A percentile compares a stretch with the other conserved stretches of the same genome.
Evolutionary conservation across 2,797 vertebrate genomes (phyloP).

Genomic region (Erethizon dorsatum): DNA sequence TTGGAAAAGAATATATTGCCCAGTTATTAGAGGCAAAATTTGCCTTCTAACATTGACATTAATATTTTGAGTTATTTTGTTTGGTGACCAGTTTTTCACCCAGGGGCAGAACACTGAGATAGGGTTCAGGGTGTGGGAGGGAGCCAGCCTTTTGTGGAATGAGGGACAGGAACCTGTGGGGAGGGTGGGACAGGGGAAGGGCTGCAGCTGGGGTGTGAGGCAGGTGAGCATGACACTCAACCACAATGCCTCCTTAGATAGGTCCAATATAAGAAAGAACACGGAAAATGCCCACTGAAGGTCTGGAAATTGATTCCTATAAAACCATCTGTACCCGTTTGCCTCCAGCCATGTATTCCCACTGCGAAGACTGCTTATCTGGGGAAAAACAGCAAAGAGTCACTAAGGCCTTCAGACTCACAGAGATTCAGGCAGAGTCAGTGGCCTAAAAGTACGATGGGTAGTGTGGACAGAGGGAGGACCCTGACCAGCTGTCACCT

Average conservation of each 20-base stretch:
- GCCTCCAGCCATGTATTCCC: not conserved
- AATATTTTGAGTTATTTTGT: constrained; percentile 1
- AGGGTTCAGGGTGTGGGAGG: not conserved
- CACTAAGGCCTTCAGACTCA: not conserved
- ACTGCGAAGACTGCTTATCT: not conserved
- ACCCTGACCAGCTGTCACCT: not conserved
- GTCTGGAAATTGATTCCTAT: not conserved
- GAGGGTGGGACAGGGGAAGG: not conserved
- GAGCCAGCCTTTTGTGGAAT: not conserved
- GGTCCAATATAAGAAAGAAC: not conserved
- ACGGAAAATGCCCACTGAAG: not conserved
- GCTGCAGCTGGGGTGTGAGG: not conserved
- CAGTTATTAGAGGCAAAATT: not conserved
- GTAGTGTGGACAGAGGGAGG: not conserved
- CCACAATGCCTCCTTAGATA: not conserved
- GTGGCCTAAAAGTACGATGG: not conserved
- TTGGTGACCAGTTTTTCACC: not conserved
- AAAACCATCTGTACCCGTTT: not conserved
- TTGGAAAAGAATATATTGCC: not conserved
- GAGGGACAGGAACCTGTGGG: not conserved
- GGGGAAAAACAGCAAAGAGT: not conserved
- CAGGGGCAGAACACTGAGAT: not conserved
- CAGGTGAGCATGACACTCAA: not conserved
- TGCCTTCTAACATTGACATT: not conserved
- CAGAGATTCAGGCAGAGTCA: not conserved